These are phyloP conservation scores for Trichosurus vulpecula DNA, from an alignment of 2,797 vertebrate species.

Conservation along the genomic window DNA sequence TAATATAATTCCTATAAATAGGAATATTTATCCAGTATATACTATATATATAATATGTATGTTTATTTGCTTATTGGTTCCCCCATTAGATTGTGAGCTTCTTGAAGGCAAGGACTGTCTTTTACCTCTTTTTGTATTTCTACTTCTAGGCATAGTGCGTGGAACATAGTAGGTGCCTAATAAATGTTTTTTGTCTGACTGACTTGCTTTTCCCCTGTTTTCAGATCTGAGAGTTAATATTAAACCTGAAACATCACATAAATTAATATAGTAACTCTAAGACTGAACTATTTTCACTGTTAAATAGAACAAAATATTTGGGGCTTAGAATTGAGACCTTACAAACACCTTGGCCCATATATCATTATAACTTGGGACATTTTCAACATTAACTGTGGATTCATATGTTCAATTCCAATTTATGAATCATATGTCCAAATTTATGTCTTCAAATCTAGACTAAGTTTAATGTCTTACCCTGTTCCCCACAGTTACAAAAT, in stretches of 20 bases:
- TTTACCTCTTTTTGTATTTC: not conserved
- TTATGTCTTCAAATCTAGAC: not conserved
- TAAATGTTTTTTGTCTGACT: not conserved
- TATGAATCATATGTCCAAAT: not conserved
- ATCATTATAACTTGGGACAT: not conserved
- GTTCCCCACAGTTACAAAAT: conserved; percentile 46
- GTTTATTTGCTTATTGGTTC: not conserved
- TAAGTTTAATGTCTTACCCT: conserved; percentile 26
- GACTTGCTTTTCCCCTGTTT: not conserved
- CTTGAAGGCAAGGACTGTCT: not conserved
- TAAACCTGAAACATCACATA: not conserved
- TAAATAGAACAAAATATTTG: not conserved
- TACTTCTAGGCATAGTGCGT: not conserved
- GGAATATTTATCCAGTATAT: not conserved
- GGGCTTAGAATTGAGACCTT: conserved; percentile 17
- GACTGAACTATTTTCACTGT: conserved; percentile 26
- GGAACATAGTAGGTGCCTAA: not conserved
- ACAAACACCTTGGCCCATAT: conserved; percentile 1
- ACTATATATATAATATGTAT: not conserved
- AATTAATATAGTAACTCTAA: not conserved
- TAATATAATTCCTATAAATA: too few species aligned
- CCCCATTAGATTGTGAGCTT: not conserved
- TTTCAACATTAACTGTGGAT: conserved; percentile 1
- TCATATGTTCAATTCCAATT: not conserved
- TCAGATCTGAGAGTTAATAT: not conserved